Conservation (phyloP, 2,797 vertebrate genomes). For the Mareca penelope region DNA sequence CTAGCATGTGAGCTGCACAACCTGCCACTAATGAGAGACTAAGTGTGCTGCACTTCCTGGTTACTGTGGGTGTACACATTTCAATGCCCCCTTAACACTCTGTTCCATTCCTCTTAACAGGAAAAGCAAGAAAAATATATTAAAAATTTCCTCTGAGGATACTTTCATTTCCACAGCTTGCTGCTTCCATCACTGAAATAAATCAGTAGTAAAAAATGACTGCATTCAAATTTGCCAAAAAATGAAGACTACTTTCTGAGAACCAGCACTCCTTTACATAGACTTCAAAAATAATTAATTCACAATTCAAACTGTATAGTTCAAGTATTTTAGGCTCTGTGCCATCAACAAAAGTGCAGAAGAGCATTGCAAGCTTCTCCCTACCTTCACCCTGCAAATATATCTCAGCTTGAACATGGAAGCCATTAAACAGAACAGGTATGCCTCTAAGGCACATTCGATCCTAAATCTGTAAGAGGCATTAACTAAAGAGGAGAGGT, state of each 20-base stretch:
- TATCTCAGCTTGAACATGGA: background rate
- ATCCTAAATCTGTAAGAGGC: background rate
- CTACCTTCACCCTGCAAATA: background rate
- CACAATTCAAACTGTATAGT: background rate
- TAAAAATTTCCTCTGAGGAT: background rate
- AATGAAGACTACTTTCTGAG: background rate
- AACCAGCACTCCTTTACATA: background rate
- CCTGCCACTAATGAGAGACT: background rate
- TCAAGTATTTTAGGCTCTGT: constrained; percentile 1
- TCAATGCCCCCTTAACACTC: background rate
- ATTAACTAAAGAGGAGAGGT: background rate
- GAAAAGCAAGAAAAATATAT: constrained; percentile 17
- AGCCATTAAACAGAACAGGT: background rate
- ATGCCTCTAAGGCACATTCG: background rate
- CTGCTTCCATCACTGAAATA: constrained; percentile 4
- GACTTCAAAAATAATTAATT: background rate
- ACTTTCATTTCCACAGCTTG: constrained; percentile 39
- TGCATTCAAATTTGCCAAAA: constrained; percentile 10
- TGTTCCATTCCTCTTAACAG: background rate
- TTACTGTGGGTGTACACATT: background rate
- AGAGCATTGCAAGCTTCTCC: background rate
- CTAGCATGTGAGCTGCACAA: background rate
- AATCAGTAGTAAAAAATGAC: constrained; percentile 6
- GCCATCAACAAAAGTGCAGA: background rate
- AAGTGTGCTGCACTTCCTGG: background rate